A percentile compares a stretch with the other conserved stretches of the same genome.
These are phyloP conservation scores for Trachelus stipa DNA, from an alignment of 2,888 invertebrate genomes.

Conservation along the genomic window DNA sequence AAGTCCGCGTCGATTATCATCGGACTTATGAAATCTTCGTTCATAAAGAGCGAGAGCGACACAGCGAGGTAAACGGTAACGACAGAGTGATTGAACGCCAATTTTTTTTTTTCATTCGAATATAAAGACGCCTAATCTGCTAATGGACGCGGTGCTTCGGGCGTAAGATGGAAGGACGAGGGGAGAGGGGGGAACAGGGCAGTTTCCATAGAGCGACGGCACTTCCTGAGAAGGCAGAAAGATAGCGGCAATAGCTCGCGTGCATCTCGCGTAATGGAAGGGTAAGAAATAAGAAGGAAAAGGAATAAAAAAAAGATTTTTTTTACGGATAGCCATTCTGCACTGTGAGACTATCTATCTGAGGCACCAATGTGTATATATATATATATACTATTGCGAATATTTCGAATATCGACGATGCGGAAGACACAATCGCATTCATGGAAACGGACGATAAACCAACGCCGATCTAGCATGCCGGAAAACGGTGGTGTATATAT, in stretches of 20 bases:
- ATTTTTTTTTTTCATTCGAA: background rate
- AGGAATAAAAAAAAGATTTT: background rate
- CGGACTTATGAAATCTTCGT: background rate
- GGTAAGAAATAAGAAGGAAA: background rate
- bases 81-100: background rate
- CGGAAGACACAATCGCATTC: constrained; percentile 10
- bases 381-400: background rate
- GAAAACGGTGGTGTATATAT: background rate
- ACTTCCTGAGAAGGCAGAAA: background rate
- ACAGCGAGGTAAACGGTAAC: background rate
- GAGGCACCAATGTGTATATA: background rate
- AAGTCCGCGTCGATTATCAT: background rate
- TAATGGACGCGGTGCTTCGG: background rate
- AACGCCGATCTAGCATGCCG: constrained; percentile 29
- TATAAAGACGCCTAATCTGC: background rate
- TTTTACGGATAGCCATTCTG: background rate
- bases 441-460: constrained; percentile 37
- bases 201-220: background rate
- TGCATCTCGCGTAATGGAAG: background rate
- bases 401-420: background rate
- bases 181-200: background rate
- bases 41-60: background rate
- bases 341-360: background rate
- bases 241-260: background rate
- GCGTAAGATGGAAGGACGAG: background rate